These are phyloP conservation scores for Gymnogyps californianus DNA, from an alignment of 2,113 vertebrate species.

Conservation along the genomic window DNA sequence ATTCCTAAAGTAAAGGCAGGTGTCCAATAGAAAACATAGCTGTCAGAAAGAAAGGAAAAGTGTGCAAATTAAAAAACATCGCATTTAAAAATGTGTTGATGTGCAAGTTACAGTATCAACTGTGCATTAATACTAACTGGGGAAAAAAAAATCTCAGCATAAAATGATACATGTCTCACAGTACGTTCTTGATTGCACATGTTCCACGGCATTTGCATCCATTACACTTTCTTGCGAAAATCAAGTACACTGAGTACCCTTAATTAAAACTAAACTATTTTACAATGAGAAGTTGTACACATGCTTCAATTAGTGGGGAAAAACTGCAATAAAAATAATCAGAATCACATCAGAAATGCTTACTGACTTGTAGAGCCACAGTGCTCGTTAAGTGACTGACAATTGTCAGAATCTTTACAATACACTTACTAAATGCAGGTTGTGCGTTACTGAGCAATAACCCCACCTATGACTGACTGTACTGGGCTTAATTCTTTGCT, in stretches of 20 bases:
- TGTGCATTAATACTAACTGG: constrained; percentile 64
- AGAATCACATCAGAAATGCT: constrained; percentile 31
- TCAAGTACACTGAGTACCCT: constrained; percentile 29
- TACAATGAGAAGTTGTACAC: constrained; percentile 45
- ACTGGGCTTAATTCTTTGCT: neutral
- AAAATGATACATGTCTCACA: constrained; percentile 7
- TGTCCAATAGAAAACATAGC: constrained; percentile 77
- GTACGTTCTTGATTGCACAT: constrained; percentile 42
- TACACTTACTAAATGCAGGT: neutral
- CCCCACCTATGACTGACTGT: neutral
- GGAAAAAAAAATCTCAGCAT: constrained; percentile 53
- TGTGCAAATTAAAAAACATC: constrained; percentile 78
- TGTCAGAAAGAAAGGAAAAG: constrained; percentile 73
- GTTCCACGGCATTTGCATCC: constrained; percentile 38
- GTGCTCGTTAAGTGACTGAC: constrained; percentile 10
- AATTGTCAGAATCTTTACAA: neutral
- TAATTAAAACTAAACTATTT: constrained; percentile 54
- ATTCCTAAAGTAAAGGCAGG: constrained; percentile 90
- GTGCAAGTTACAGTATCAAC: constrained; percentile 72
- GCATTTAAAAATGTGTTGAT: constrained; percentile 76
- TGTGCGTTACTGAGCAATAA: neutral
- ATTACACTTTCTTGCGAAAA: constrained; percentile 27
- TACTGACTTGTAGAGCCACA: constrained; percentile 13
- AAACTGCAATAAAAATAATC: constrained; percentile 53
- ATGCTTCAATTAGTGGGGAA: constrained; percentile 56